These are phyloP conservation scores for Acrocyrtus sp. DNA, from an alignment of 2,888 invertebrate species.

Conservation along the genomic window DNA sequence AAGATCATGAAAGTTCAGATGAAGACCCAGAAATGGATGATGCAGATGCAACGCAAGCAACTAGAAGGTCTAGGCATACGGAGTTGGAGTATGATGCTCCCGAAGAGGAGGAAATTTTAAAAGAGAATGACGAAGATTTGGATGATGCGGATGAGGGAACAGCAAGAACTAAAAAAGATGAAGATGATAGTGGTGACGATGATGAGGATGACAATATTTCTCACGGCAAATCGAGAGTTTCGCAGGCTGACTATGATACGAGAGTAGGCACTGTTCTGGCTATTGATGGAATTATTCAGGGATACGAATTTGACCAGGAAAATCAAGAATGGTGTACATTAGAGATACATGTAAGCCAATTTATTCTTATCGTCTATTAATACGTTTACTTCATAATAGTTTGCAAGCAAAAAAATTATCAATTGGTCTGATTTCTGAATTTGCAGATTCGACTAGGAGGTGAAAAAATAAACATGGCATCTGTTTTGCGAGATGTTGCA, in stretches of 20 bases:
- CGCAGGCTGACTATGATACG: slow-evolving; percentile 47
- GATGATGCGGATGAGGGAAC: too few species aligned
- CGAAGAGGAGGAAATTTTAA: slow-evolving; percentile 72
- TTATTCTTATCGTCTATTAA: neutral
- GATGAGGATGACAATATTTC: slow-evolving; percentile 66
- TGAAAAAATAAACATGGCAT: slow-evolving; percentile 79
- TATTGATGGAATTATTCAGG: slow-evolving; percentile 68
- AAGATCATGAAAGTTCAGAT: slow-evolving; percentile 73
- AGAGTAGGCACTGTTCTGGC: slow-evolving; percentile 66
- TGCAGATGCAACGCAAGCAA: slow-evolving; percentile 68
- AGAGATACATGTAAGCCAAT: slow-evolving; percentile 74
- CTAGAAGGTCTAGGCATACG: slow-evolving; percentile 67
- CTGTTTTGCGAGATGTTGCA: slow-evolving; percentile 78
- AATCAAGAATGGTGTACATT: slow-evolving; percentile 87
- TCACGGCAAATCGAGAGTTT: slow-evolving; percentile 22
- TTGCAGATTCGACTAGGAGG: slow-evolving; percentile 67
- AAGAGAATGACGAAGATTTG: slow-evolving; percentile 25
- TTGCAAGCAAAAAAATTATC: slow-evolving; percentile 22
- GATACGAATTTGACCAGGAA: slow-evolving; percentile 81
- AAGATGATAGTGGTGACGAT: slow-evolving; percentile 16
- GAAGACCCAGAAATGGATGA: slow-evolving; percentile 70
- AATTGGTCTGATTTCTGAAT: slow-evolving; percentile 23
- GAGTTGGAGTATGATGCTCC: slow-evolving; percentile 77
- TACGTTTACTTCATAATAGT: neutral
- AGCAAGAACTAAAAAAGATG: slow-evolving; percentile 7